These are phyloP conservation scores for Aphelinus atriplicis DNA, from an alignment of 1,140 invertebrate genomes.

Conservation along the genomic window DNA sequence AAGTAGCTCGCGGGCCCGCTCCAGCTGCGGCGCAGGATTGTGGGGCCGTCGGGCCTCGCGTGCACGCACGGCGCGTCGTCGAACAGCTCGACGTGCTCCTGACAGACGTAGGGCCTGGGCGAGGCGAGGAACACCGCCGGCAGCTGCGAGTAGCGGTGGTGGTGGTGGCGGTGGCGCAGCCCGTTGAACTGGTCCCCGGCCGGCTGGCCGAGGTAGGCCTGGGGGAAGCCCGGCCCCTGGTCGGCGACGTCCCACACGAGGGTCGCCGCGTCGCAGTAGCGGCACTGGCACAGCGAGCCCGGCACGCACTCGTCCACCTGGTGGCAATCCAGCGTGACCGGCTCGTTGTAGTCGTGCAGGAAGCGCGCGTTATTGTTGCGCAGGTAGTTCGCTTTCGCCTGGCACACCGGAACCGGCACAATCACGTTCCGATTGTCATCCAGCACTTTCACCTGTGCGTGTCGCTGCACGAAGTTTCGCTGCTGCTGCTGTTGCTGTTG, in stretches of 20 bases:
- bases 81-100: conserved; percentile 43
- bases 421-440: conserved; percentile 64
- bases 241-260: conserved; percentile 79
- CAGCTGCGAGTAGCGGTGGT: conserved; percentile 34
- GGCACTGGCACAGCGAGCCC: conserved; percentile 73
- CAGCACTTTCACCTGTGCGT: conserved; percentile 63
- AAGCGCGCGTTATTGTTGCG: conserved; percentile 52
- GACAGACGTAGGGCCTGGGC: conserved; percentile 44
- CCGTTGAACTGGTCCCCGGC: conserved; percentile 4
- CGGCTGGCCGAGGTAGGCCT: conserved; percentile 54
- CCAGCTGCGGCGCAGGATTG: conserved; percentile 70
- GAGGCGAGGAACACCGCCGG: conserved; percentile 52
- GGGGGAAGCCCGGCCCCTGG: conserved; percentile 64
- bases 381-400: conserved; percentile 43
- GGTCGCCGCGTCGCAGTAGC: conserved; percentile 80
- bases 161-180: conserved; percentile 38
- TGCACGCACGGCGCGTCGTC: conserved; percentile 36
- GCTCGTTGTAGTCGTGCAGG: conserved; percentile 57
- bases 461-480: conserved; percentile 51
- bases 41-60: conserved; percentile 48
- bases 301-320: conserved; percentile 39
- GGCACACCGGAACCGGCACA: conserved; percentile 51
- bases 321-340: conserved; percentile 55
- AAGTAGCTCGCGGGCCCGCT: conserved; percentile 69
- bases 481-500: conserved; percentile 42